Conservation (phyloP, 2,888 invertebrate species). For the Cyrtodaria siliqua region DNA sequence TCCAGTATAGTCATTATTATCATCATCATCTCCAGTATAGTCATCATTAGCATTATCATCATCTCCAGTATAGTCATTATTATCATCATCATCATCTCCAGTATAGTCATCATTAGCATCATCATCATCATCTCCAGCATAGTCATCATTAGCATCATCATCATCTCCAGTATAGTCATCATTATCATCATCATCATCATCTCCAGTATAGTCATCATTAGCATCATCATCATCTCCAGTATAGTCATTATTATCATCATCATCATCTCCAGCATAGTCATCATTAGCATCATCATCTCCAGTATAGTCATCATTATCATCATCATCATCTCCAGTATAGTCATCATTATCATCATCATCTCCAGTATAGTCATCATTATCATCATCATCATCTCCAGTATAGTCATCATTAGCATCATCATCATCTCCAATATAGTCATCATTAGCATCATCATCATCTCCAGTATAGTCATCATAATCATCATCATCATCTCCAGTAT, state of each 20-base stretch:
- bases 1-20: no score
- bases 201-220: no score
- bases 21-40: no score
- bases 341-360: constrained; percentile 2
- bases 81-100: not conserved
- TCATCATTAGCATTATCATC: not conserved
- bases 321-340: not conserved
- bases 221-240: no score
- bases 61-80: not conserved
- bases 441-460: not conserved
- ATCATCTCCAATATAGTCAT: not conserved
- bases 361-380: not conserved
- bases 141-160: no score
- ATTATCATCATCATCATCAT: no score
- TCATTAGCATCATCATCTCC: no score
- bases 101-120: no score
- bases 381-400: not conserved
- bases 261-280: no score
- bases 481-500: constrained; percentile 1
- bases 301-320: not conserved
- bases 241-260: not conserved
- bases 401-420: not conserved
- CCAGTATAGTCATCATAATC: constrained; percentile 1
- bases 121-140: no score
- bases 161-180: no score